Base-by-base conservation (phyloP, 2,797 vertebrate genomes). In the Tachyglossus aculeatus region DNA sequence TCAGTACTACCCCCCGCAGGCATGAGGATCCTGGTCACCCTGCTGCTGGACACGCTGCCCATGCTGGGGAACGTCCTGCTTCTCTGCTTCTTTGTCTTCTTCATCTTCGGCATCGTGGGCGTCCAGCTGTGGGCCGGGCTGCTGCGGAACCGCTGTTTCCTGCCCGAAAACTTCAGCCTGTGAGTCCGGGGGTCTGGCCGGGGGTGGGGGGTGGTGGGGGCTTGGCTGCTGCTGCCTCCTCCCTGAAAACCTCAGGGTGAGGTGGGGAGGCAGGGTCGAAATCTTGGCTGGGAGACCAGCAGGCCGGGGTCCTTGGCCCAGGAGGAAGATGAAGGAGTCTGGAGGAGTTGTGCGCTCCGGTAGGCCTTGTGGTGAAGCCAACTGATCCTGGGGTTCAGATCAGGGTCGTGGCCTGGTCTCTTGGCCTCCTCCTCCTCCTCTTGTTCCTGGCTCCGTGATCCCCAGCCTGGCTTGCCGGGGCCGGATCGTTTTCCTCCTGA, bases 1-100 rank as follows among this genome's bases (percentile, higher is more conserved):
- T 41, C 77, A 86, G 79, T 60, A 57, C 51, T 56, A 36, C 71
- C 43, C 74, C 60, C 73, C 68, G 51, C 91, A 99, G 97, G 97
- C 90, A 99, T 98, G 97, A 95, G 98, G 41, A 99, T 99, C 87
- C 91, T 96, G 29, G 95, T 96, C 78, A 96, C 95, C 0, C 85
- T 96, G 68, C 92, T 96, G 58, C 85, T 96, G 89, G 95, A 96
- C 87, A 96, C 95, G 0, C 89, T 96, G 54, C 95, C 95, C 70
- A 96, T 96, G 95, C 80, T 96, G 88, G 95, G 95, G 72, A 96
- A 96, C 0, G 95, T 96, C 62, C 92, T 96, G 33, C 93, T 96
- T 40, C 95, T 96, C 80, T 96, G 95, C 67, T 96, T 96, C 90
- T 96, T 96, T 0, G 95, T 96, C 72, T 96, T 96, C 91, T 96